Base-by-base conservation (phyloP, 2,113 vertebrate species). In the Ancistrus triradiatus region DNA sequence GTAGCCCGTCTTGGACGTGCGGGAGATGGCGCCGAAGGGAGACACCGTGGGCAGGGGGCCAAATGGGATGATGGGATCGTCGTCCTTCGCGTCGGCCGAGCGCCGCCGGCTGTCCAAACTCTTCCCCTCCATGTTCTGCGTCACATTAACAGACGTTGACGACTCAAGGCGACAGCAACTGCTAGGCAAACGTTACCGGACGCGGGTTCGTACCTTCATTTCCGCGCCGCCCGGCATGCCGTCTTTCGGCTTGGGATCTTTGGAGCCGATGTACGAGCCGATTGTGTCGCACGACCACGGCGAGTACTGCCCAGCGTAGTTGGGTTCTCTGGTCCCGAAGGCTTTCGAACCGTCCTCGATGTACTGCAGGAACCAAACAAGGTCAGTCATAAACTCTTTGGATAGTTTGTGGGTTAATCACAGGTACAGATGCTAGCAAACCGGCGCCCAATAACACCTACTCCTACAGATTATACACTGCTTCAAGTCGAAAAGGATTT, bases 251-350 rank as follows among this genome's bases (percentile, higher is more conserved):
- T 98, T 98, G 80, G 87, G 86, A 64, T 99, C 94, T 90, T 98
- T 98, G 86, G 92, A 92, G 83, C 94, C 92, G 73, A 99, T 98
- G 82, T 99, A 99, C 76, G 95, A 97, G 85, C 94, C 90, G 57
- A 99, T 98, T 57, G 95, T 98, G 74, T 98, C 96, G 83, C 95
- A 99, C 15, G 94, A 98, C 96, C 96, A 99, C 27, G 96, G 96
- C 38, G 96, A 99, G 79, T 97, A 99, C n/a, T 98, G 95, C 68
- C 92, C 93, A 3, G 87, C 60, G 53, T 97, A 98, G 69, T 97
- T 93, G 14, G 91, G 86, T 80, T 92, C 92, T 84, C 95, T 91
- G 83, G 95, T 93, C 31, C 86, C 87, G 63, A 93, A 87, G 52
- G 83, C 76, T 74, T 95, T 96, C 74, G 93, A 82, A 59, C 89